These are phyloP conservation scores for Micronisus gabar DNA, from an alignment of 2,113 vertebrate species.

Conservation along the genomic window DNA sequence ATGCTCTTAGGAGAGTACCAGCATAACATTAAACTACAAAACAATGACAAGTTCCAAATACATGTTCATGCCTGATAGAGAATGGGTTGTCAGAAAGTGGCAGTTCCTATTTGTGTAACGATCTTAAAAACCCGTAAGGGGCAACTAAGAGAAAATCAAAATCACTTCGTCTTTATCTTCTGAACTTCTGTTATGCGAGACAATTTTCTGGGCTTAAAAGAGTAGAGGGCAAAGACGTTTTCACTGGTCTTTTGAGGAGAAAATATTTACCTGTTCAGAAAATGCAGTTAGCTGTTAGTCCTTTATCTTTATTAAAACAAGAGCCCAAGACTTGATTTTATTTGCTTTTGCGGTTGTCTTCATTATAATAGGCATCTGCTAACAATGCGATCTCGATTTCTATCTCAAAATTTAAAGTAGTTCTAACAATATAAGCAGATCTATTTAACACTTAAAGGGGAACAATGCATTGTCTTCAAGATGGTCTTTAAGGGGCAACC, in stretches of 20 bases:
- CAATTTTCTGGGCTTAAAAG: background rate
- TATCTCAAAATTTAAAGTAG: background rate
- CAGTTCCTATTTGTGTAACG: background rate
- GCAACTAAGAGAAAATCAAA: background rate
- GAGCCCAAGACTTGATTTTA: background rate
- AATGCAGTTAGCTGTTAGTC: background rate
- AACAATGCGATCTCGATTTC: fast-evolving
- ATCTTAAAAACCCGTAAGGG: background rate
- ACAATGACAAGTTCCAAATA: background rate
- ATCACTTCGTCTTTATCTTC: background rate
- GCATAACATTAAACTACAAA: background rate
- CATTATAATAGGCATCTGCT: background rate
- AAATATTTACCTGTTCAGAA: background rate
- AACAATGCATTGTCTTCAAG: background rate
- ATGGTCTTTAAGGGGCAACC: background rate
- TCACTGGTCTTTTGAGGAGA: background rate
- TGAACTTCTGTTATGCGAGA: background rate
- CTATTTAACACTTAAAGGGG: background rate
- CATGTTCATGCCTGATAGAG: background rate
- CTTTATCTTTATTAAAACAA: background rate
- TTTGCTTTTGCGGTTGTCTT: background rate
- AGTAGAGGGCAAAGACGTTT: background rate
- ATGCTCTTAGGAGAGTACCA: background rate
- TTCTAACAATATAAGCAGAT: background rate
- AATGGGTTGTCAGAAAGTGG: background rate